Conservation (phyloP, 2,888 invertebrate genomes). For the Rugalucina vietnamica region DNA sequence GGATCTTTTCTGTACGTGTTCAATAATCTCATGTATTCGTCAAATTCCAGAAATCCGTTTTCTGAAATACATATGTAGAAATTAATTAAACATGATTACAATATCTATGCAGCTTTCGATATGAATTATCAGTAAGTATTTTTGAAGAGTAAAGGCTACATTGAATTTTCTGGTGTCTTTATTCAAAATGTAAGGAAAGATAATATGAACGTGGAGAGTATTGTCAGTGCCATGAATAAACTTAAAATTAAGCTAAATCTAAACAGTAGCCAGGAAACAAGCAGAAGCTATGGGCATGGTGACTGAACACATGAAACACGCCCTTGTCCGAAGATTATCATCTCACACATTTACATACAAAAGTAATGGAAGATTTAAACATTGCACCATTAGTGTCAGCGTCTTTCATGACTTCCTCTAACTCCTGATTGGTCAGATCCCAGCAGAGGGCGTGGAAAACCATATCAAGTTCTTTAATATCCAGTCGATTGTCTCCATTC, state of each 20-base stretch:
- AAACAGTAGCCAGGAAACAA: no score
- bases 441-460: conserved; percentile 38
- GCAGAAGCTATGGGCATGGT: no score
- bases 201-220: no score
- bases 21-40: conserved; percentile 25
- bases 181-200: no score
- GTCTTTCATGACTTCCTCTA: conserved; percentile 17
- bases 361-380: background rate
- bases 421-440: conserved; percentile 19
- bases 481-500: conserved; percentile 20
- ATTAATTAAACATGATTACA: no score
- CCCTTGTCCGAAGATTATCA: background rate
- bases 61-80: background rate
- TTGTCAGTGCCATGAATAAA: no score
- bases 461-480: conserved; percentile 21
- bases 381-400: conserved; percentile 90
- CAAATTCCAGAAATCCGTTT: conserved; percentile 21
- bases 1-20: conserved; percentile 14
- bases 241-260: no score
- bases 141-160: no score
- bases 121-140: no score
- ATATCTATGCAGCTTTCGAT: no score
- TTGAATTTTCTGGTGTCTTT: no score
- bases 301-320: background rate
- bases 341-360: background rate